Evolutionary conservation across 2,797 vertebrate genomes (phyloP).

Genomic region (Clamator glandarius): DNA sequence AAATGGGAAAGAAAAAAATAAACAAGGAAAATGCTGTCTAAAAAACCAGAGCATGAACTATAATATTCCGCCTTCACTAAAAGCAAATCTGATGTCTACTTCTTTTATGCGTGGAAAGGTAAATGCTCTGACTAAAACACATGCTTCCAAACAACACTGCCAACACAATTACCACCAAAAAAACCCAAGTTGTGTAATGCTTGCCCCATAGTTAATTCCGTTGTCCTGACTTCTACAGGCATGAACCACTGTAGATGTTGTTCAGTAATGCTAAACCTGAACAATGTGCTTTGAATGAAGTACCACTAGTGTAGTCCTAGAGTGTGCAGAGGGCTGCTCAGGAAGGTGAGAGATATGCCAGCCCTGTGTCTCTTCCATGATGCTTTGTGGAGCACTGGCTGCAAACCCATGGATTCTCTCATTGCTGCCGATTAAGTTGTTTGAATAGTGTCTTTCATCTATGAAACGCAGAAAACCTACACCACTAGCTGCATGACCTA

Average conservation of each 20-base stretch:
- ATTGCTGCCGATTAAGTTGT: accelerated
- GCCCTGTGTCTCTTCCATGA: accelerated
- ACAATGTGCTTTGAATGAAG: background rate
- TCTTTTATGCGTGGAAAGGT: background rate
- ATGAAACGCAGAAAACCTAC: background rate
- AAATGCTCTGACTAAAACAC: background rate
- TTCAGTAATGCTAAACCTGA: background rate
- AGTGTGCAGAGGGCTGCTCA: background rate
- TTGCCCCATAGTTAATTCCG: background rate
- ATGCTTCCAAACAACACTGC: background rate
- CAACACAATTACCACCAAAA: slow-evolving; percentile 1
- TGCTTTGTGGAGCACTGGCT: accelerated
- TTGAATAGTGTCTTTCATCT: background rate
- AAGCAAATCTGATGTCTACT: slow-evolving; percentile 17
- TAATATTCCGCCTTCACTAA: background rate
- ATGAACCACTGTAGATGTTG: background rate
- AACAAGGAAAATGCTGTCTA: background rate
- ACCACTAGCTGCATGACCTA: background rate
- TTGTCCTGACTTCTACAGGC: background rate
- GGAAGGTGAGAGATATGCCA: accelerated
- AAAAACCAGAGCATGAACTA: background rate
- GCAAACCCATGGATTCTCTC: background rate
- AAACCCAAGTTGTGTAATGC: background rate
- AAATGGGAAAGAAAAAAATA: slow-evolving; percentile 16
- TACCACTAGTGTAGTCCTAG: accelerated